phyloP scores from a whole-genome alignment of 2,797 vertebrate genomes.

The Gymnothorax javanicus region DNA sequence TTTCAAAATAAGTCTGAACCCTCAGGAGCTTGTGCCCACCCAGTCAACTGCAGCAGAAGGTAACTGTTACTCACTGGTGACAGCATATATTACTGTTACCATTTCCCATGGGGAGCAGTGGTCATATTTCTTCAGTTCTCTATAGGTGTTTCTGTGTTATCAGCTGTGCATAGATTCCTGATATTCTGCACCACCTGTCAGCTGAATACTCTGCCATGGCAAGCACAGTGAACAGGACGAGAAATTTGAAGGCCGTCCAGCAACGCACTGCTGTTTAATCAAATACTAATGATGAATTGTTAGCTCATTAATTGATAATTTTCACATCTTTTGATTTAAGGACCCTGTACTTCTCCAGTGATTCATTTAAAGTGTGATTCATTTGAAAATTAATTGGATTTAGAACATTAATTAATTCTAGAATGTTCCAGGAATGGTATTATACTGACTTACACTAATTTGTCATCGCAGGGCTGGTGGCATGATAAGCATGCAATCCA shows the following conservation, averaged over 20 bases:
- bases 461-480: background rate
- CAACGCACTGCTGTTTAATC: background rate
- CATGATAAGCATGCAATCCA: too few relatives aligned
- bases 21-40: background rate
- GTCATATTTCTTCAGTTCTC: background rate
- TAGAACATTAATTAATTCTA: background rate
- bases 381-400: too few relatives aligned
- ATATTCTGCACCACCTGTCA: background rate
- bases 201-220: background rate
- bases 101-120: background rate
- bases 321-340: background rate
- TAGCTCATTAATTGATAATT: background rate
- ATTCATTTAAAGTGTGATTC: background rate
- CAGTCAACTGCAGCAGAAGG: background rate
- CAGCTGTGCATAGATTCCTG: background rate
- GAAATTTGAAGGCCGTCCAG: background rate
- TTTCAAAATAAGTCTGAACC: background rate
- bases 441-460: background rate
- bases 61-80: background rate
- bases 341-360: background rate
- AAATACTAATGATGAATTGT: background rate
- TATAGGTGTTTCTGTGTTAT: background rate
- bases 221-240: background rate
- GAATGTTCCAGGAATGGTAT: background rate
- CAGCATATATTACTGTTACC: conserved; percentile 8